These are phyloP conservation scores for Clitarchus hookeri DNA, from an alignment of 2,888 invertebrate species.

Conservation along the genomic window DNA sequence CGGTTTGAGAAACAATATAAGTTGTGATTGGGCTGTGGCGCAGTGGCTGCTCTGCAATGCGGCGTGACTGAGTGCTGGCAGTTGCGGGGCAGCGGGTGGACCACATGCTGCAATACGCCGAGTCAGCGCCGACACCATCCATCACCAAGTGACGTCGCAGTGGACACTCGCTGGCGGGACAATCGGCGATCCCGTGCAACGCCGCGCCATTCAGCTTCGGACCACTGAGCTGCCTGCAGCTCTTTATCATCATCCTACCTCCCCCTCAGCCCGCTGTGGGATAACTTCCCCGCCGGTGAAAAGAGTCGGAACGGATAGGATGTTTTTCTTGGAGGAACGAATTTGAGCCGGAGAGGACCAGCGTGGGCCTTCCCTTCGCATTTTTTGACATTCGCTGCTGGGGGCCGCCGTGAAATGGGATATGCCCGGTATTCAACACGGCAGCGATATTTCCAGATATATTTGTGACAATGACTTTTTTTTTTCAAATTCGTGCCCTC, in stretches of 20 bases:
- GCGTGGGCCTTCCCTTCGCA: not conserved
- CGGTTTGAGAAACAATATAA: too few species aligned
- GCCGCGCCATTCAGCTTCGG: not conserved
- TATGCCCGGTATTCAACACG: not conserved
- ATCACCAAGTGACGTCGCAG: not conserved
- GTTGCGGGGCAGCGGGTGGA: not conserved
- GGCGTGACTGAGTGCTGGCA: too few species aligned
- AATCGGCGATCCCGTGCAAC: not conserved
- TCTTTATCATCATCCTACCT: not conserved
- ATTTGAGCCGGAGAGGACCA: not conserved
- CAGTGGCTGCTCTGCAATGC: too few species aligned
- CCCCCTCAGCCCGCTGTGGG: too few species aligned
- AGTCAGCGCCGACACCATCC: not conserved
- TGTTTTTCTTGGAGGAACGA: conserved; percentile 4
- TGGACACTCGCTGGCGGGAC: not conserved
- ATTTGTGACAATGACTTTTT: not conserved
- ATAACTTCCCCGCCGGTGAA: too few species aligned
- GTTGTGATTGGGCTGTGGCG: too few species aligned
- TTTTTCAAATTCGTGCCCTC: not conserved
- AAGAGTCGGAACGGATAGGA: not conserved
- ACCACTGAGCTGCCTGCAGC: not conserved
- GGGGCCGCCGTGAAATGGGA: conserved; percentile 8
- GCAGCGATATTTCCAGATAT: not conserved
- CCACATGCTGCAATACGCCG: not conserved
- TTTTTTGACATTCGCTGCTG: not conserved